Evolutionary conservation across 1,140 invertebrate species (phyloP).

Genomic region (Neodiprion pinetum): DNA sequence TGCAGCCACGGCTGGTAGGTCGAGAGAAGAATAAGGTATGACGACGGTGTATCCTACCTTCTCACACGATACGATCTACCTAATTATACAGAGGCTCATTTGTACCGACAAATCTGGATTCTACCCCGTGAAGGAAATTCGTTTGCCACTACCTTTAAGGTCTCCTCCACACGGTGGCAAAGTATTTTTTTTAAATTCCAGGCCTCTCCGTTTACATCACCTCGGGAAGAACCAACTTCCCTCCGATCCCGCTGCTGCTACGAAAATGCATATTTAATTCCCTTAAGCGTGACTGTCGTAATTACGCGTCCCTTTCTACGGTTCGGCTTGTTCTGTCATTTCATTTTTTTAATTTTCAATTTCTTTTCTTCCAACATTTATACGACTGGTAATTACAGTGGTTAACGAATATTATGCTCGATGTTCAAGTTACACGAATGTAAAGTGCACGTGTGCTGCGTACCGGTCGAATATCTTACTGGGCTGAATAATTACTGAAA

Average conservation of each 20-base stretch:
- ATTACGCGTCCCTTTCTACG: constrained; percentile 4
- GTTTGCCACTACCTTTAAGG: constrained; percentile 28
- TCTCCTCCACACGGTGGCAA: no score
- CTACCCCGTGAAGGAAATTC: constrained; percentile 49
- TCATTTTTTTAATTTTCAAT: background rate
- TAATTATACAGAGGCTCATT: constrained; percentile 55
- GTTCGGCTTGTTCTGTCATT: background rate
- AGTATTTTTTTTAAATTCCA: no score
- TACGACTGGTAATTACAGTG: background rate
- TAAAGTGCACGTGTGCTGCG: no score
- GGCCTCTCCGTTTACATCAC: no score
- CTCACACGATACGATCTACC: constrained; percentile 56
- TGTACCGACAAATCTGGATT: constrained; percentile 54
- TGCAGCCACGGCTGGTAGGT: constrained; percentile 30
- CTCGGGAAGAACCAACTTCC: no score
- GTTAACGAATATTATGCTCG: background rate
- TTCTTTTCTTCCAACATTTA: background rate
- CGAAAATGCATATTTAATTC: background rate
- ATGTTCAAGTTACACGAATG: no score
- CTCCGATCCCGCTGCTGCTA: no score
- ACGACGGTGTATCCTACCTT: constrained; percentile 45
- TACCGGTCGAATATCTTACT: no score
- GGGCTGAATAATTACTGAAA: no score
- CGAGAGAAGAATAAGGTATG: constrained; percentile 31
- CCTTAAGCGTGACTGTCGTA: background rate